Evolutionary conservation across 2,797 vertebrate genomes (phyloP).

Genomic region (Pyrocephalus nanus): DNA sequence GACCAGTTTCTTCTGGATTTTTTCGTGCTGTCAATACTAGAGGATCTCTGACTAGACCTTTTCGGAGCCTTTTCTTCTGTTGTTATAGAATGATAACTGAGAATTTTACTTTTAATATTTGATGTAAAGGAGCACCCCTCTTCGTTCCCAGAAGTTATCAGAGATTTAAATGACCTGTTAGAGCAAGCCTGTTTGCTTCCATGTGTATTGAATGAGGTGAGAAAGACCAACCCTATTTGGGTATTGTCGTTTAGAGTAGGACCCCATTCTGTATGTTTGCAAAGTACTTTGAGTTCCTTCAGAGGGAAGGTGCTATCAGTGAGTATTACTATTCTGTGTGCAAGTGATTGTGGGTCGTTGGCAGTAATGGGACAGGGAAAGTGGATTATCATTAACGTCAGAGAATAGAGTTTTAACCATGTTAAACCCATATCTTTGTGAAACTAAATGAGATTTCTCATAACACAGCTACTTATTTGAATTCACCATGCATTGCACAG

Average conservation of each 20-base stretch:
- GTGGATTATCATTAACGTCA: constrained; percentile 61
- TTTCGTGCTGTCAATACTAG: background rate
- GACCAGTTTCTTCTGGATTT: background rate
- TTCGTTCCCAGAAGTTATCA: background rate
- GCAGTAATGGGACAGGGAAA: constrained; percentile 52
- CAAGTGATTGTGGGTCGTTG: background rate
- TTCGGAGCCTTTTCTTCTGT: background rate
- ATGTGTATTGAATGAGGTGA: background rate
- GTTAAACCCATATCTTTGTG: constrained; percentile 62
- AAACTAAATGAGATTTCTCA: constrained; percentile 68
- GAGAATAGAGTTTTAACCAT: constrained; percentile 64
- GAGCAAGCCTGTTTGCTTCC: background rate
- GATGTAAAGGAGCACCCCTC: background rate
- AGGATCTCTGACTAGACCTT: background rate
- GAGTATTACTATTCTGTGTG: background rate
- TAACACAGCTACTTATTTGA: constrained; percentile 59
- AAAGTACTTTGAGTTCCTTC: constrained; percentile 43
- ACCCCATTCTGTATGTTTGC: background rate
- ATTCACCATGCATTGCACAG: constrained; percentile 33
- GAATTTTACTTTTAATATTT: background rate
- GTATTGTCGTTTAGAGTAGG: background rate
- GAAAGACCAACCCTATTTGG: background rate
- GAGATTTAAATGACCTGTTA: background rate
- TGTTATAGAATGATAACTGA: background rate
- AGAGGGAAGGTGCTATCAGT: constrained; percentile 30